These are phyloP conservation scores for Agrotis exclamationis DNA, from an alignment of 2,888 invertebrate species.

Conservation along the genomic window DNA sequence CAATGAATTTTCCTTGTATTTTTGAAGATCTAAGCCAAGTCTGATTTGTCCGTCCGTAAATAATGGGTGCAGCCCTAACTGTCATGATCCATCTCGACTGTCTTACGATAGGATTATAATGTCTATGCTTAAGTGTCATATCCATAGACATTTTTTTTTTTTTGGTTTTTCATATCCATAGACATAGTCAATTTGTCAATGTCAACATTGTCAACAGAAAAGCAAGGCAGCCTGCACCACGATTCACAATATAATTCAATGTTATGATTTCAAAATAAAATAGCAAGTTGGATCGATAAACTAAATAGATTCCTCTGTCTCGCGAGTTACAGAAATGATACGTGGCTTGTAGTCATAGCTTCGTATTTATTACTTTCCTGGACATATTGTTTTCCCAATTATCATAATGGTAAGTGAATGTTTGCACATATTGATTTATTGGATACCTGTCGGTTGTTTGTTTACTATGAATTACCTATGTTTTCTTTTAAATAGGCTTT, in stretches of 20 bases:
- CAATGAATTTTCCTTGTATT: no score
- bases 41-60: no score
- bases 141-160: no score
- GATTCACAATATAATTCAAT: conserved; percentile 22
- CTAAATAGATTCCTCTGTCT: conserved; percentile 23
- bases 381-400: conserved; percentile 22
- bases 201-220: conserved; percentile 30
- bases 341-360: conserved; percentile 30
- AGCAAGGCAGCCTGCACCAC: not conserved
- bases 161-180: no score
- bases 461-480: conserved; percentile 26
- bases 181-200: no score
- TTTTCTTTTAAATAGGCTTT: no score
- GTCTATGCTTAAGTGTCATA: no score
- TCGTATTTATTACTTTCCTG: conserved; percentile 4
- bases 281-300: conserved; percentile 54
- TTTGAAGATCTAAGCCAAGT: no score
- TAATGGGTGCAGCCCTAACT: conserved; percentile 1
- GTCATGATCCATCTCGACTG: no score
- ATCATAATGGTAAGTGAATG: conserved; percentile 56
- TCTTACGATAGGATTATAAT: no score
- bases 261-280: conserved; percentile 53
- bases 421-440: conserved; percentile 33
- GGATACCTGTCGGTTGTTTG: conserved; percentile 30
- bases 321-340: conserved; percentile 33